Base-by-base conservation (phyloP, 64 coral and sea anemone species). In the Astreopora myriophthalma region DNA sequence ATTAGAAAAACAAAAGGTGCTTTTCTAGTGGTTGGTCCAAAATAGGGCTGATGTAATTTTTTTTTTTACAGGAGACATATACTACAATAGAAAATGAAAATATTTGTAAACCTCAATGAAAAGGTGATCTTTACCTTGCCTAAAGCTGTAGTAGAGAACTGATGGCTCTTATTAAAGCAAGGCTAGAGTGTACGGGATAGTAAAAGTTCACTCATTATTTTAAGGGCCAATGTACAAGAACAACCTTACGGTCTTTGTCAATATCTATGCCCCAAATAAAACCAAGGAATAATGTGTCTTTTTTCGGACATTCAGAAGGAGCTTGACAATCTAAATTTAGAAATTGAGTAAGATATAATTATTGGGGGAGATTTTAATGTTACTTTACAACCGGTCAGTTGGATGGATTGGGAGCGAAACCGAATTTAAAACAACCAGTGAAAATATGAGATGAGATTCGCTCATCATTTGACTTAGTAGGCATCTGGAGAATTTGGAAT, bases 281-380 rank as follows among this genome's bases (percentile, higher is more conserved):
- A 55, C 51, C 51, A 55, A 14, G 3, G 22, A 68, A 37, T 17
- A 66, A 14, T 55, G 17, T 14, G 17, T 14, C 51, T 55, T 55
- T 55, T 55, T 14, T 13, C 12, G 16, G 16, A 55, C 3, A 55
- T 16, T 55, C 51, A 55, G 13, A 55, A 10, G 3, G 51, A 8
- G 25, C 1, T 51, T 26, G 75, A 46, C 33, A 17, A 12, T 12
- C 1, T 37, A 22, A 48, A 10, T 9, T 29, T 44, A 33, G 65
- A 73, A 25, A n/a, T 8, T 38, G 52, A 23, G 6, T 37, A 37
- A 20, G 48, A 73, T 44, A 14, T 71, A 12, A 49, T 87, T 42
- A n/a, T 87, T 25, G 85, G 66, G 2, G 85, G 85, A n/a, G 85
- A 87, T n/a, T 87, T 72, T 69, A 73, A 73, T 75, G 31, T 88